These are phyloP conservation scores for Oreamnos americanus DNA, from an alignment of 2,113 vertebrate species.

Conservation along the genomic window DNA sequence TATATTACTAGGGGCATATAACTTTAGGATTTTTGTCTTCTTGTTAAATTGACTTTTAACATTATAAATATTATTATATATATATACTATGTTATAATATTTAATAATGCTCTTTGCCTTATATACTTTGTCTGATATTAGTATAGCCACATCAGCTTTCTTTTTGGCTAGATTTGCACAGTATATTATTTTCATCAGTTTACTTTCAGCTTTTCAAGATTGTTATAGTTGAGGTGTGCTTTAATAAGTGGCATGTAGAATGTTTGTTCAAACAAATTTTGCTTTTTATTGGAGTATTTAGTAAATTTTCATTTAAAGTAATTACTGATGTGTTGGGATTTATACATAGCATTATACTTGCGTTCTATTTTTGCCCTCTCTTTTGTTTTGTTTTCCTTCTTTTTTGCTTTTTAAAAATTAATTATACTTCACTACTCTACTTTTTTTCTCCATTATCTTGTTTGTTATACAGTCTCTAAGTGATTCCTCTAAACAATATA, in stretches of 20 bases:
- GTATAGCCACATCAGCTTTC: neutral
- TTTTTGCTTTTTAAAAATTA: neutral
- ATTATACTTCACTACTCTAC: neutral
- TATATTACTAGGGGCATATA: neutral
- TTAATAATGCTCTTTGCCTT: neutral
- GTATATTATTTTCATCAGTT: neutral
- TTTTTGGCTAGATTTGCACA: neutral
- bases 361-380: neutral
- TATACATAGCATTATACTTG: neutral
- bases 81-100: neutral
- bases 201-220: neutral
- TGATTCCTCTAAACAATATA: neutral
- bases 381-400: neutral
- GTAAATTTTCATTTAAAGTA: neutral
- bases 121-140: neutral
- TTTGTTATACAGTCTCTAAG: neutral
- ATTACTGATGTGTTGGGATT: neutral
- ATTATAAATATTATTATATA: neutral
- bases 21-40: neutral
- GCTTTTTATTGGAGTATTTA: neutral
- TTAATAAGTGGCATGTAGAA: neutral
- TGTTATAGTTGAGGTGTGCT: neutral
- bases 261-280: neutral
- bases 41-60: neutral
- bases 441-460: neutral